These are phyloP conservation scores for Camponotus floridanus DNA, from an alignment of 1,140 invertebrate genomes.

Conservation along the genomic window DNA sequence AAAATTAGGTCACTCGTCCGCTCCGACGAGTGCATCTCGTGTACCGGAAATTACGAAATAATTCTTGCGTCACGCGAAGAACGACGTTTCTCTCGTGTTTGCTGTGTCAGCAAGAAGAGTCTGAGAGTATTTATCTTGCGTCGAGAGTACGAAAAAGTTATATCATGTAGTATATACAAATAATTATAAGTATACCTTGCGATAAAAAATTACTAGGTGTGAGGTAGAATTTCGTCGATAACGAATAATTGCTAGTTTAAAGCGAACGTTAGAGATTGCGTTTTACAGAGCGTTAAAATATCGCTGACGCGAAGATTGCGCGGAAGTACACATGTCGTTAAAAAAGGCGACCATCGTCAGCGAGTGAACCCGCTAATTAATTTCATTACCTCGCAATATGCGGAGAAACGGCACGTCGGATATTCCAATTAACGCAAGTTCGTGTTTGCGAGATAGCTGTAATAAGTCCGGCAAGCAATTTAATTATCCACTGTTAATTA, in stretches of 20 bases:
- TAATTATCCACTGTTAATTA: conserved; percentile 39
- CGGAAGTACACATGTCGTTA: not conserved
- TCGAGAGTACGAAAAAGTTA: conserved; percentile 2
- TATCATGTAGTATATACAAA: not conserved
- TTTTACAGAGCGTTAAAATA: conserved; percentile 8
- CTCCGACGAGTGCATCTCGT: conserved; percentile 36
- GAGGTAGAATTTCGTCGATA: not conserved
- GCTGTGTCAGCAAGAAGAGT: conserved; percentile 4
- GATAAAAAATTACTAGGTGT: not conserved
- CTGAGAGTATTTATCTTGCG: conserved; percentile 23
- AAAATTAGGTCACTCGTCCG: conserved; percentile 64
- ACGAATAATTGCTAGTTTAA: not conserved
- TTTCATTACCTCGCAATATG: conserved; percentile 2
- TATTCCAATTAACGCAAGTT: conserved; percentile 40
- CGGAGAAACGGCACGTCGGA: not conserved
- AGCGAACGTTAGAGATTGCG: not conserved
- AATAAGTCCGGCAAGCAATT: conserved; percentile 14
- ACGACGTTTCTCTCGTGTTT: conserved; percentile 32
- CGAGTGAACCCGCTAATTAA: conserved; percentile 7
- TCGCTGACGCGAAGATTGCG: not conserved
- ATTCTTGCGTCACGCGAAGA: conserved; percentile 49
- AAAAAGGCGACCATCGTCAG: conserved; percentile 5
- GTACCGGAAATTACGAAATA: conserved; percentile 65
- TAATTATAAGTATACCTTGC: not conserved
- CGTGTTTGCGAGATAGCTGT: not conserved